phyloP scores from a whole-genome alignment of 2,113 vertebrate species.

The Pterocles gutturalis region DNA sequence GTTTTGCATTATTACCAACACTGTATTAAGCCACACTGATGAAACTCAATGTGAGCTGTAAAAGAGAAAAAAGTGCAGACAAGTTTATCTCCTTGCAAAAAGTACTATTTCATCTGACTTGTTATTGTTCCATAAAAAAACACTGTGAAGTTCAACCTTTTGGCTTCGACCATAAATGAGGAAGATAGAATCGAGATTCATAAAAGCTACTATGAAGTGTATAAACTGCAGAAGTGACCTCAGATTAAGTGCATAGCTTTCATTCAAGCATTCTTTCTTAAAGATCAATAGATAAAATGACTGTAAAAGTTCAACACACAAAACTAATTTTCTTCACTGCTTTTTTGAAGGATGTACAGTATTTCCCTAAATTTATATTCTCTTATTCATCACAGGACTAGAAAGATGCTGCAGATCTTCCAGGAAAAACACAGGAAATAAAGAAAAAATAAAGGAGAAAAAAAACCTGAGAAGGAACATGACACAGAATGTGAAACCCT shows the following conservation, averaged over 20 bases:
- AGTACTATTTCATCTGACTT: not conserved
- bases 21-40: not conserved
- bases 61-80: not conserved
- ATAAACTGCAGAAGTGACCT: not conserved
- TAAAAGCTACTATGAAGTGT: not conserved
- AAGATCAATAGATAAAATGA: not conserved
- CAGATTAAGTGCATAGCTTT: not conserved
- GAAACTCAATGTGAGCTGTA: not conserved
- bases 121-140: not conserved
- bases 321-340: not conserved
- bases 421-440: not conserved
- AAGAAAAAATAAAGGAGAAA: not conserved
- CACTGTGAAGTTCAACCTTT: not conserved
- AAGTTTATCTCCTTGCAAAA: not conserved
- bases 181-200: not conserved
- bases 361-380: not conserved
- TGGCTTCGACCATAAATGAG: not conserved
- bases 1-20: constrained; percentile 5
- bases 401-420: not conserved
- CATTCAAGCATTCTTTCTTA: not conserved
- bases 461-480: not conserved
- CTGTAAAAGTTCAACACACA: not conserved
- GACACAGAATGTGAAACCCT: not conserved
- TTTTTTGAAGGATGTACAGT: not conserved
- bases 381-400: not conserved